Conservation (phyloP, 23 tunicate species). For the Halocynthia aurantium region DNA sequence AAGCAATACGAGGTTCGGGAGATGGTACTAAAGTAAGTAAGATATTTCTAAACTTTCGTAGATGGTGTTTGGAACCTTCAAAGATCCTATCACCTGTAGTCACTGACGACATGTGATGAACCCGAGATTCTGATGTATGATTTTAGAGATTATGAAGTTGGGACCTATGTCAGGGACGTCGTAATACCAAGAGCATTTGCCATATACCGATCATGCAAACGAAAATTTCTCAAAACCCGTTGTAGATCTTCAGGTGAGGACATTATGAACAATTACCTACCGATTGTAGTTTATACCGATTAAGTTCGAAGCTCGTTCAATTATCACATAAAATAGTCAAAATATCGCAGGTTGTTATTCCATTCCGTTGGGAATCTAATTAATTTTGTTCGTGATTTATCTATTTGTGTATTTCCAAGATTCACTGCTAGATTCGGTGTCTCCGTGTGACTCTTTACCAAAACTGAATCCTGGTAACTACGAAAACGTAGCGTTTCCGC, state of each 20-base stretch:
- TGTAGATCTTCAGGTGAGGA: too few relatives aligned
- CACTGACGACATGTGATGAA: too few relatives aligned
- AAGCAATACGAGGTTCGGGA: neutral
- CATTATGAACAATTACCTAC: too few relatives aligned
- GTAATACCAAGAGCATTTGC: slow-evolving; percentile 70
- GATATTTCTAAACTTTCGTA: neutral
- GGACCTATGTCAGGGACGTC: slow-evolving; percentile 49
- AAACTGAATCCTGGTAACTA: neutral
- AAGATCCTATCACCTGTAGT: too few relatives aligned
- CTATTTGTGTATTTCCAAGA: neutral
- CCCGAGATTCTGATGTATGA: neutral
- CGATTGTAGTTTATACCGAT: too few relatives aligned
- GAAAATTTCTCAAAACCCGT: neutral
- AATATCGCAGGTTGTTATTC: too few relatives aligned
- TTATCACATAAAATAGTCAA: too few relatives aligned
- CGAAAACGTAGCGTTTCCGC: neutral
- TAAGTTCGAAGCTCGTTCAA: too few relatives aligned
- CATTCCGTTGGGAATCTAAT: too few relatives aligned
- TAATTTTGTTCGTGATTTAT: too few relatives aligned
- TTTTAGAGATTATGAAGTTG: slow-evolving; percentile 63
- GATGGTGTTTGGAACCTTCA: too few relatives aligned
- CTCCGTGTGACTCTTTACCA: neutral
- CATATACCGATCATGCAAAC: slow-evolving; percentile 19
- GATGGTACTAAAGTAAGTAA: neutral
- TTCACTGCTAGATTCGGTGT: neutral